phyloP scores from a whole-genome alignment of 1,140 invertebrate species.

The Drosophila ogumai region DNA sequence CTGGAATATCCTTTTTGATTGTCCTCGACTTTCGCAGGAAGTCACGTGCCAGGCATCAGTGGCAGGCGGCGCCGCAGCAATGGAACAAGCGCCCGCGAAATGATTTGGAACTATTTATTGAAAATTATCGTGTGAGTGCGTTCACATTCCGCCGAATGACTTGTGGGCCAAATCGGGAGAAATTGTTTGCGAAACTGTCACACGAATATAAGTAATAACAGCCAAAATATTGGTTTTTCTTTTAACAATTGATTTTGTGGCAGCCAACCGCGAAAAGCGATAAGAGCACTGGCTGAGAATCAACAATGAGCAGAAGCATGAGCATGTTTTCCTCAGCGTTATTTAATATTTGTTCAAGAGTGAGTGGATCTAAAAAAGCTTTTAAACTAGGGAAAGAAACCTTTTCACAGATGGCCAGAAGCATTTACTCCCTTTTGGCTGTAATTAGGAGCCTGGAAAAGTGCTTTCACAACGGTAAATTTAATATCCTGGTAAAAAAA shows the following conservation, averaged over 20 bases:
- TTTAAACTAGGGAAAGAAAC: not conserved
- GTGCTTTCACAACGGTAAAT: constrained; percentile 48
- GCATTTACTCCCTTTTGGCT: not conserved
- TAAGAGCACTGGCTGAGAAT: not conserved
- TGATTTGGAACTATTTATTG: constrained; percentile 81
- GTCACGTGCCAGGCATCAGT: constrained; percentile 77
- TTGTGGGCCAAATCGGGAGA: constrained; percentile 24
- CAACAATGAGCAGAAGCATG: constrained; percentile 2
- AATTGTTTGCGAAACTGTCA: constrained; percentile 54
- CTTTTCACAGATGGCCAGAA: not conserved
- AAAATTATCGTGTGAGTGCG: constrained; percentile 71
- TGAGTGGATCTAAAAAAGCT: not conserved
- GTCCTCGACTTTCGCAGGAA: constrained; percentile 64
- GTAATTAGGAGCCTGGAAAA: constrained; percentile 28
- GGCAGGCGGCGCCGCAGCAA: constrained; percentile 65
- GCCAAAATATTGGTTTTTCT: constrained; percentile 47
- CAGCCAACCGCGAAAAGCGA: constrained; percentile 22
- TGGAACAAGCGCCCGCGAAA: constrained; percentile 65
- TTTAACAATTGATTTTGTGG: constrained; percentile 37
- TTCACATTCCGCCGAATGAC: constrained; percentile 22
- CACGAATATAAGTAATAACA: constrained; percentile 47
- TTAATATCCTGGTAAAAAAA: constrained; percentile 28
- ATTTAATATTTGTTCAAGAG: constrained; percentile 5
- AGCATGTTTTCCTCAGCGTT: not conserved
- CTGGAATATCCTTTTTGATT: constrained; percentile 58